Percentiles rank a stretch among this genome's conserved stretches.
phyloP scores from a whole-genome alignment of 1,140 invertebrate species.

The Hirudo medicinalis region DNA sequence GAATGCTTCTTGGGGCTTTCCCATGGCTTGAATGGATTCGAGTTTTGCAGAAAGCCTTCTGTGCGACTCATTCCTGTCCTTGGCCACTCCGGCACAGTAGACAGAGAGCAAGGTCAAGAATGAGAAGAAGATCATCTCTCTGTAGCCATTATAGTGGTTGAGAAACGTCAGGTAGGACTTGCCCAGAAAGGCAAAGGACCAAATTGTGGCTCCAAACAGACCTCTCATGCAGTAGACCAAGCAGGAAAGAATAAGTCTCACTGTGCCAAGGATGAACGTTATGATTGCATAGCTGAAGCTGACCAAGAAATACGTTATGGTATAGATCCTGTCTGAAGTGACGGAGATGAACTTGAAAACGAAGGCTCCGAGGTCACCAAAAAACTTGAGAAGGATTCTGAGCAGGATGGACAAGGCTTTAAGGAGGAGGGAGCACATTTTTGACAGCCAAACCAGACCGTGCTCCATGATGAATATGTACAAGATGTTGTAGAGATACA shows the following conservation, averaged over 20 bases:
- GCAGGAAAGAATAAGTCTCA: background rate
- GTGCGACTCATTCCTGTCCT: background rate
- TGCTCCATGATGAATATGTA: background rate
- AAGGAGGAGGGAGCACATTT: background rate
- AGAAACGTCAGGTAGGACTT: background rate
- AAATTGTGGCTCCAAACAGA: background rate
- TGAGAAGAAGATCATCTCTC: background rate
- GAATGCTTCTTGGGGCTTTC: no score
- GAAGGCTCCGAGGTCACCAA: background rate
- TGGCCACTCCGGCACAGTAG: conserved; percentile 11
- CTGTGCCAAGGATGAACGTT: background rate
- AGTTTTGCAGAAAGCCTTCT: background rate
- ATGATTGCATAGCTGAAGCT: background rate
- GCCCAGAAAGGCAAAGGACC: background rate
- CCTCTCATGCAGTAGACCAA: background rate
- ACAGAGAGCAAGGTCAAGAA: background rate
- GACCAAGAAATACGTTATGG: background rate
- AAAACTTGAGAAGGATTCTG: background rate
- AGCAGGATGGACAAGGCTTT: background rate
- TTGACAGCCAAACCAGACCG: background rate
- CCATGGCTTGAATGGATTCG: no score
- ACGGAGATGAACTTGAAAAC: background rate
- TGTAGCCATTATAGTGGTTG: conserved; percentile 1
- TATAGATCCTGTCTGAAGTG: background rate
- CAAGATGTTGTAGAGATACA: background rate